Base-by-base conservation (phyloP, 1,140 invertebrate species). In the Euwallacea similis region DNA sequence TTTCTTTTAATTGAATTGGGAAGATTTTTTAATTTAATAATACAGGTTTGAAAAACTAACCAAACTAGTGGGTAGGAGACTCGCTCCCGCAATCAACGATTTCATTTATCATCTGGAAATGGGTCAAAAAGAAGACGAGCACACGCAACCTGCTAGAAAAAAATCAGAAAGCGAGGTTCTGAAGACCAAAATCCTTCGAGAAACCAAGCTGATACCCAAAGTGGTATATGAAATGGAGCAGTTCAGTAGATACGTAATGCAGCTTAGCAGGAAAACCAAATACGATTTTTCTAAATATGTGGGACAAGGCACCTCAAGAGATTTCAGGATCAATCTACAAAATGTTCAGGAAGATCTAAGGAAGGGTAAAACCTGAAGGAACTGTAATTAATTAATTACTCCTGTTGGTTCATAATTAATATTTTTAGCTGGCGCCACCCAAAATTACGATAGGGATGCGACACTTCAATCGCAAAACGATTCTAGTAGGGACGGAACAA, bases 181-280 rank as follows among this genome's bases (percentile, higher is more conserved):
- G 54, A 84, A 85, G 13, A 86, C 82, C n/a, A 87, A 87, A 81
- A 83, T 88, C 50, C 77, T 89, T 7, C 83, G 83, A 50, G 86
- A 88, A 78, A 86, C 86, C 0, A 85, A 84, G 74, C 74, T 81
- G 4, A 87, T 89, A 74, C 87, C 87, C 2, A 85, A 84, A 68
- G 82, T 87, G 0, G 79, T 88, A 62, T 84, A 83, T 71, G 85
- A 85, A 72, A 85, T 88, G 10, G 87, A 89, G 79, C 84, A 84
- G 71, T 88, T 88, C 64, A 84, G 86, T 46, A 87, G 86, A 76
- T 85, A 83, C 64, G 78, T 88, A 44, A 83, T 87, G 33, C 67
- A 84, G 8, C 78, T 89, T 42, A 82, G 84, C 3, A 88, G 87
- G 56, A 88, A 87, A 76, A 85, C 84, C 3, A 81, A 82, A 66